Conservation (phyloP, 2,797 vertebrate species). For the Glyptemys insculpta region DNA sequence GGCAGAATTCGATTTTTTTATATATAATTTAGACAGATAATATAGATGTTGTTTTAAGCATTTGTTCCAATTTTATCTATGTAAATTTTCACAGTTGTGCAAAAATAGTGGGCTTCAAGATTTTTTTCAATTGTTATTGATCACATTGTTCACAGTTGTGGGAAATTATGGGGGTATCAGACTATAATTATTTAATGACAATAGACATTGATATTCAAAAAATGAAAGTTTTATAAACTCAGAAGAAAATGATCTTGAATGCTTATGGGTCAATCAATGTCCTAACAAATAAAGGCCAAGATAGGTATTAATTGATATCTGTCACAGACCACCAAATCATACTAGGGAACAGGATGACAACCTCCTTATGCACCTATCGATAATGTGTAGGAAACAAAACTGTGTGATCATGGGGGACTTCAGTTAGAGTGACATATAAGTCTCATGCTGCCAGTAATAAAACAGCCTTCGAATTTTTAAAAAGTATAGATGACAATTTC, state of each 20-base stretch:
- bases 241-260: neutral
- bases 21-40: neutral
- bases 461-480: neutral
- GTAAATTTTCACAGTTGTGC: neutral
- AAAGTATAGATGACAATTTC: neutral
- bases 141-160: neutral
- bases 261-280: neutral
- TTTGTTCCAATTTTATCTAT: neutral
- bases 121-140: neutral
- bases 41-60: neutral
- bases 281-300: neutral
- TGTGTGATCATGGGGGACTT: neutral
- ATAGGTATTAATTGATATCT: neutral
- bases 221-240: neutral
- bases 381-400: neutral
- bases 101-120: neutral
- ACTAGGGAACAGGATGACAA: neutral
- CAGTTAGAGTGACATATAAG: neutral
- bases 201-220: neutral
- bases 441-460: neutral
- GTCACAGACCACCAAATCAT: neutral
- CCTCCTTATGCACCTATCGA: neutral
- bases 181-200: neutral
- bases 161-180: neutral
- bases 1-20: neutral